Conservation (phyloP, 1,140 invertebrate genomes). For the Dreissena polymorpha region DNA sequence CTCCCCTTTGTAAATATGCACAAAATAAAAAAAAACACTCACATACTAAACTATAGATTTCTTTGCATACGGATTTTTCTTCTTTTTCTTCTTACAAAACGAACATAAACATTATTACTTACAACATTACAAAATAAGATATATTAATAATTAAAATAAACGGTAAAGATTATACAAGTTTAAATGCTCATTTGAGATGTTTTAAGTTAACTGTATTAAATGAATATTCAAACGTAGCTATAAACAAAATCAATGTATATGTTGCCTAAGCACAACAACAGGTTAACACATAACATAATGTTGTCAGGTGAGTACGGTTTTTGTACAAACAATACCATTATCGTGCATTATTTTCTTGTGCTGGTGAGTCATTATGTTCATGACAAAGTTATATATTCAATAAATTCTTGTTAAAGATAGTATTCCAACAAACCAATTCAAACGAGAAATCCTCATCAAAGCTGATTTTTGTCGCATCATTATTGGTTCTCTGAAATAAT, state of each 20-base stretch:
- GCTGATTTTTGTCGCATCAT: too few species aligned
- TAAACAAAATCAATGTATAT: too few species aligned
- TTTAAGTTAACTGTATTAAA: background rate
- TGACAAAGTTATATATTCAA: too few species aligned
- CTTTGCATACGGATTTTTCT: conserved; percentile 19
- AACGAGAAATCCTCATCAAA: too few species aligned
- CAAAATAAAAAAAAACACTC: background rate
- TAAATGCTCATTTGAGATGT: background rate
- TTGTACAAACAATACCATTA: background rate
- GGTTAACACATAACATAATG: too few species aligned
- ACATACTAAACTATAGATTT: conserved; percentile 1
- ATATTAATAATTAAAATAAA: conserved; percentile 24
- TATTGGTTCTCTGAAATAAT: too few species aligned
- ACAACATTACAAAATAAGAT: conserved; percentile 23
- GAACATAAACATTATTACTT: background rate
- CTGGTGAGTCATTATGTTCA: too few species aligned
- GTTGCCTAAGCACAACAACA: too few species aligned
- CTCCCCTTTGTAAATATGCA: conserved; percentile 35
- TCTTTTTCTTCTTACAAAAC: conserved; percentile 13
- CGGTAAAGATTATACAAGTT: background rate
- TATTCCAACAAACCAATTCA: too few species aligned
- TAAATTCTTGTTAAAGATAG: too few species aligned
- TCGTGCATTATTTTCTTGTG: background rate
- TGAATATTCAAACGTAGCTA: too few species aligned
- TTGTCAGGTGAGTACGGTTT: too few species aligned